phyloP scores from a whole-genome alignment of 2,888 invertebrate genomes.

The Amphipoea lucens region DNA sequence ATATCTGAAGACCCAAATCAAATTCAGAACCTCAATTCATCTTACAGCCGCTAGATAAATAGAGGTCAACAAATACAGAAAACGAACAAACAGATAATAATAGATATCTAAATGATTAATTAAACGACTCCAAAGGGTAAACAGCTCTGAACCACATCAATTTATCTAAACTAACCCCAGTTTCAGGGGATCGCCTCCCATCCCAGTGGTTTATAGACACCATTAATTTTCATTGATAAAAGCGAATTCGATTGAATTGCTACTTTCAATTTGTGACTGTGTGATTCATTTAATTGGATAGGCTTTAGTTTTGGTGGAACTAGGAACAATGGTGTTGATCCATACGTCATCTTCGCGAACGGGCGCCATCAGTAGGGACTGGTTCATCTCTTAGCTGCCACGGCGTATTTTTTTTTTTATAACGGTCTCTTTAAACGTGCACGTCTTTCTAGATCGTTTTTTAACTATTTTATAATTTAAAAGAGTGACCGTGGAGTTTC shows the following conservation, averaged over 20 bases:
- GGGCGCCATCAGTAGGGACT: too few species aligned
- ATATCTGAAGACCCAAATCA: neutral
- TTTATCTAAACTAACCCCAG: slow-evolving; percentile 45
- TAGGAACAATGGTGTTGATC: neutral
- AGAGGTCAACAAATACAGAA: slow-evolving; percentile 16
- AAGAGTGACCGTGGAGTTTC: too few species aligned
- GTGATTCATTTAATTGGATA: slow-evolving; percentile 30
- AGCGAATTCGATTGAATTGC: slow-evolving; percentile 29
- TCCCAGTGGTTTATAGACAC: slow-evolving; percentile 50
- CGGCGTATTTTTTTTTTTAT: too few species aligned
- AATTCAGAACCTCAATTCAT: neutral
- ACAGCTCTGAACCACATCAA: slow-evolving; percentile 39
- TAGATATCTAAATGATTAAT: slow-evolving; percentile 41
- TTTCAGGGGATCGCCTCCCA: slow-evolving; percentile 37
- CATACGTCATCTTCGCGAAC: too few species aligned
- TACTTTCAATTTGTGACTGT: slow-evolving; percentile 30
- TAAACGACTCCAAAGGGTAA: slow-evolving; percentile 43
- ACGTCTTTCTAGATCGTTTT: too few species aligned
- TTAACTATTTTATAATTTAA: too few species aligned
- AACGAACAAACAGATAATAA: slow-evolving; percentile 24
- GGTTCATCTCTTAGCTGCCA: too few species aligned
- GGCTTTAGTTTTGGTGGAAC: slow-evolving; percentile 11
- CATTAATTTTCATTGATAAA: slow-evolving; percentile 55
- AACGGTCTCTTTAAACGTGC: too few species aligned
- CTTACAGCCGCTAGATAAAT: slow-evolving; percentile 13